A percentile compares a stretch with the other conserved stretches of the same genome.
Evolutionary conservation across 2,888 invertebrate genomes (phyloP).

Genomic region (Arctia plantaginis): DNA sequence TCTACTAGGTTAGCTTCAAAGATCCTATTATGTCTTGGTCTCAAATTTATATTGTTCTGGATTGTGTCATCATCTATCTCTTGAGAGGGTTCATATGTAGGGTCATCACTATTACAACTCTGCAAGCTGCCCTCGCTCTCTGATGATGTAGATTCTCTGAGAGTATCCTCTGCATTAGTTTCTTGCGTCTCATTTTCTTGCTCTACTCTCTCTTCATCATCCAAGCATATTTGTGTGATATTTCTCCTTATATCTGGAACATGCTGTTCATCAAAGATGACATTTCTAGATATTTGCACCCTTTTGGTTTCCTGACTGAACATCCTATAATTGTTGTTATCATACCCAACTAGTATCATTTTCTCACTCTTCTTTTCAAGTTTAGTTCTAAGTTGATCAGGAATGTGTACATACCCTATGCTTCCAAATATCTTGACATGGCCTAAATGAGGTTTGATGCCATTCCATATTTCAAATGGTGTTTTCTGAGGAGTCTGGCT

Average conservation of each 20-base stretch:
- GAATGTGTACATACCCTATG: constrained; percentile 55
- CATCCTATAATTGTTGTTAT: constrained; percentile 54
- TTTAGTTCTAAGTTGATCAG: constrained; percentile 48
- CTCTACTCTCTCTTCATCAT: not conserved
- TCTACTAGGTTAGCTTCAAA: constrained; percentile 3
- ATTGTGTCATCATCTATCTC: no score
- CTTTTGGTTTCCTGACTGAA: constrained; percentile 25
- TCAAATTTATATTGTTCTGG: no score
- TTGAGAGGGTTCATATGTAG: no score
- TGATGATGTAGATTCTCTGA: no score
- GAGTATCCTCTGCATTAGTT: no score
- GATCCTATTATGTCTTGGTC: not conserved
- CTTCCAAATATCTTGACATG: constrained; percentile 44
- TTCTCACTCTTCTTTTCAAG: constrained; percentile 40
- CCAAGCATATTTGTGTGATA: not conserved
- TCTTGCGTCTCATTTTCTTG: no score
- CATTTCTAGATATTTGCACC: constrained; percentile 39
- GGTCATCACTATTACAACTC: no score
- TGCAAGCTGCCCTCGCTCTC: no score
- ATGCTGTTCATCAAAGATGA: no score
- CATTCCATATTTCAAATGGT: constrained; percentile 56
- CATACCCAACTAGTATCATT: constrained; percentile 57
- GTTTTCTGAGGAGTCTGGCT: constrained; percentile 49
- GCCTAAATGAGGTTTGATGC: constrained; percentile 25
- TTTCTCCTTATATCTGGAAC: constrained; percentile 13